Base-by-base conservation (phyloP, 2,888 invertebrate genomes). In the Agriopis leucophaearia region DNA sequence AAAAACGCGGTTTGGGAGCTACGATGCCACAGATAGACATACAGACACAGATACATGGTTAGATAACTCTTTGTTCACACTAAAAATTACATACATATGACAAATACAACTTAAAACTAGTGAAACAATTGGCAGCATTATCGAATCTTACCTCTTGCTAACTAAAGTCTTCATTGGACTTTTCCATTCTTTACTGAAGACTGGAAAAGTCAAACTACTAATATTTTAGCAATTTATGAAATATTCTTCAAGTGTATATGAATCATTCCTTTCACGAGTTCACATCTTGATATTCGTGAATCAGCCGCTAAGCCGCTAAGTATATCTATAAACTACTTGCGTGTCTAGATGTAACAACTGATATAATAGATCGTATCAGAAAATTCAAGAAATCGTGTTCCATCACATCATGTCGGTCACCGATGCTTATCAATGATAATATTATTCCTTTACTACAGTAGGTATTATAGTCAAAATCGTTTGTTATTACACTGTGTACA, bases 191-290 rank as follows among this genome's bases (percentile, higher is more conserved):
- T 47, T 8, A 16, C 44, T 44, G 44, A 44, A n/a, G 44, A n/a
- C n/a, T 44, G 44, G n/a, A 44, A n/a, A 44, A n/a, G n/a, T 27
- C 4, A 4, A 27, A 27, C 18, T n/a, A 12, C 1, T 4, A 47
- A n/a, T 15, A 16, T 18, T 50, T 2, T 35, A 13, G 7, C 4
- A 50, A 35, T 6, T 50, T 5, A 7, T n/a, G 48, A 18, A 35
- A 2, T 8, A 35, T 51, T 51, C 35, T 35, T 8, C 27, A 27
- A 35, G 13, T 35, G 8, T 2, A 1, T 15, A 54, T 54, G 52
- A 54, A 54, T 54, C 52, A 54, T 38, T 54, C 1, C 52, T 54
- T 40, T 54, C 52, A 54, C 52, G 51, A 35, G 12, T 35, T 38
- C 7, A 55, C 10, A 7, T 55, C 12, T 42, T 40, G 55, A 55